A percentile compares a stretch with the other conserved stretches of the same genome.
Evolutionary conservation across 2,113 vertebrate genomes (phyloP).

Genomic region (Agelaius tricolor): DNA sequence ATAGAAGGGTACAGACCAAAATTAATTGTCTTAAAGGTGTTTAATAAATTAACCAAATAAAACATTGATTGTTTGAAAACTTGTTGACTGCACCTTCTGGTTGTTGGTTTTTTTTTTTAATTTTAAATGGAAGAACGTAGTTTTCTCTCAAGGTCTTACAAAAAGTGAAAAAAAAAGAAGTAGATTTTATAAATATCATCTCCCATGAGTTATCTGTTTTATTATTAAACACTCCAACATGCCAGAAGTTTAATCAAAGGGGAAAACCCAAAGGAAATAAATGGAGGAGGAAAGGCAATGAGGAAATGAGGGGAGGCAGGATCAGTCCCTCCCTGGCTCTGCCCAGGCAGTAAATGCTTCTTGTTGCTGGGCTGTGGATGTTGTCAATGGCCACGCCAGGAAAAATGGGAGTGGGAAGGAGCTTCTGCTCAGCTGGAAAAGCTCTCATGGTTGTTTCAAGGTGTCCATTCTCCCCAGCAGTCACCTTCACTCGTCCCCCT

Average conservation of each 20-base stretch:
- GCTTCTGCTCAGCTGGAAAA: background rate
- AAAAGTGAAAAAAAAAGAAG: background rate
- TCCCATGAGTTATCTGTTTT: slow-evolving; percentile 50
- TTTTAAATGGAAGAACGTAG: background rate
- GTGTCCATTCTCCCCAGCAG: background rate
- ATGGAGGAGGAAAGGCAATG: slow-evolving; percentile 1
- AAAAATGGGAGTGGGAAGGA: background rate
- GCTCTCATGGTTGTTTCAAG: background rate
- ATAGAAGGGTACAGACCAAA: slow-evolving; percentile 80
- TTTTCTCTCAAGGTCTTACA: background rate
- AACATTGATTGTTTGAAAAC: slow-evolving; percentile 71
- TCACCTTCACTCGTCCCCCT: background rate
- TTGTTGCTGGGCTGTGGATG: accelerated
- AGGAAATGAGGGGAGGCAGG: background rate
- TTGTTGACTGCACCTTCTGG: background rate
- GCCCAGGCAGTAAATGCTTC: background rate
- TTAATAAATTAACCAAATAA: slow-evolving; percentile 81
- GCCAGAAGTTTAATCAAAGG: slow-evolving; percentile 57
- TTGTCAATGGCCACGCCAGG: background rate
- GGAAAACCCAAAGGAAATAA: slow-evolving; percentile 62
- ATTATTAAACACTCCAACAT: slow-evolving; percentile 45
- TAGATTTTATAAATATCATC: slow-evolving; percentile 44
- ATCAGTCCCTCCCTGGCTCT: background rate
- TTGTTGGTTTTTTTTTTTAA: background rate
- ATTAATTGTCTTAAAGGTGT: slow-evolving; percentile 77